phyloP scores from a whole-genome alignment of 2,113 vertebrate genomes.

The Anguilla japonica region DNA sequence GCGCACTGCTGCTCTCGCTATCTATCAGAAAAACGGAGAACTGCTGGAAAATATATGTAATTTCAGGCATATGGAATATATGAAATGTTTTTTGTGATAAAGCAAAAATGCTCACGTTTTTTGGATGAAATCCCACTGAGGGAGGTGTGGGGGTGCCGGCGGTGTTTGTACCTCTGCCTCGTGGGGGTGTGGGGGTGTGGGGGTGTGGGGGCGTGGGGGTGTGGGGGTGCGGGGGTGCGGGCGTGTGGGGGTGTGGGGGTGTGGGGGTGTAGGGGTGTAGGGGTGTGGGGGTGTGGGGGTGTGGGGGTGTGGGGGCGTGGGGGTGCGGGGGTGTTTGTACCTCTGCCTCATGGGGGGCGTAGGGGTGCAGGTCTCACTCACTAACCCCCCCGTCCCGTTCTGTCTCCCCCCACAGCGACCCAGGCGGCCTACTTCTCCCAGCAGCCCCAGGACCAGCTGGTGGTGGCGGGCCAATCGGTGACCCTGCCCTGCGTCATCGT shows the following conservation, averaged over 20 bases:
- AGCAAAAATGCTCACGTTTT: background rate
- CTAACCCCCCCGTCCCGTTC: background rate
- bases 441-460: slow-evolving; percentile 83
- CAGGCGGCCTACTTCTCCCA: slow-evolving; percentile 82
- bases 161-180: background rate
- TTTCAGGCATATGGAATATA: background rate
- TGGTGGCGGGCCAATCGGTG: slow-evolving; percentile 78
- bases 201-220: too few relatives aligned
- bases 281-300: too few relatives aligned
- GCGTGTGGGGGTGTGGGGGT: too few relatives aligned
- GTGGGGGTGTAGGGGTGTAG: too few relatives aligned
- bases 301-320: too few relatives aligned
- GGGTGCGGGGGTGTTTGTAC: too few relatives aligned
- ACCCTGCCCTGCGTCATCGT: slow-evolving; percentile 82
- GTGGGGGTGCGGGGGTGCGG: background rate
- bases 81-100: background rate
- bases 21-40: background rate
- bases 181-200: too few relatives aligned
- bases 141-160: background rate
- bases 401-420: slow-evolving; percentile 54
- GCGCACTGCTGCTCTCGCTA: background rate
- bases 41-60: background rate
- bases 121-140: background rate
- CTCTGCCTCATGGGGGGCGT: background rate
- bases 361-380: background rate